Conservation (phyloP, 1,140 invertebrate species). For the Drosophila arawakana region DNA sequence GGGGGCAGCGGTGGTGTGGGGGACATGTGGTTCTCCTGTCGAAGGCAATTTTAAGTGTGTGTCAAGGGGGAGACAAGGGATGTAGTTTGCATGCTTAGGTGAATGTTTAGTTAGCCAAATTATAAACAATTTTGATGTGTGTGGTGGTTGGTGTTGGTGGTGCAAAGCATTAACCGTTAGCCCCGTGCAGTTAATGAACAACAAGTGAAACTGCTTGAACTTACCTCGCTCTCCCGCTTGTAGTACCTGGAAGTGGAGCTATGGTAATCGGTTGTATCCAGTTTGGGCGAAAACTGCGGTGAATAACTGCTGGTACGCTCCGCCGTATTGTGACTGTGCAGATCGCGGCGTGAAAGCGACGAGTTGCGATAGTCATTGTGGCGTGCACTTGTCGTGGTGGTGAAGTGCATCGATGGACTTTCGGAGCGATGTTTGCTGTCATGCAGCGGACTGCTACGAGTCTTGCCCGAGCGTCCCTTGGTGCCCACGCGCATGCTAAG, state of each 20-base stretch:
- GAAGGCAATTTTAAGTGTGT: slow-evolving; percentile 69
- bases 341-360: slow-evolving; percentile 61
- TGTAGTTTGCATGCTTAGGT: slow-evolving; percentile 18
- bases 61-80: slow-evolving; percentile 38
- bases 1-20: slow-evolving; percentile 60
- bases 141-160: slow-evolving; percentile 22
- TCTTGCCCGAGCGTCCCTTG: slow-evolving; percentile 86
- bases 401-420: slow-evolving; percentile 84
- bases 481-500: slow-evolving; percentile 88
- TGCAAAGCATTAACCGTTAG: slow-evolving; percentile 48
- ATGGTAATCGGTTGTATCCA: slow-evolving; percentile 78
- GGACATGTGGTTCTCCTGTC: slow-evolving; percentile 69
- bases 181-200: slow-evolving; percentile 45
- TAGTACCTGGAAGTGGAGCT: slow-evolving; percentile 80
- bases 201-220: slow-evolving; percentile 12
- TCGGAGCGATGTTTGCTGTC: slow-evolving; percentile 82
- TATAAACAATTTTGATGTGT: slow-evolving; percentile 66
- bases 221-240: slow-evolving; percentile 83
- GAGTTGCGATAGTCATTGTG: slow-evolving; percentile 80
- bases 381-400: slow-evolving; percentile 71
- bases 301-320: slow-evolving; percentile 80
- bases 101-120: slow-evolving; percentile 62
- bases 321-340: slow-evolving; percentile 52
- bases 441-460: slow-evolving; percentile 80
- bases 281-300: slow-evolving; percentile 78